Conservation (phyloP, 2,113 vertebrate genomes). For the Psettodes erumei region DNA sequence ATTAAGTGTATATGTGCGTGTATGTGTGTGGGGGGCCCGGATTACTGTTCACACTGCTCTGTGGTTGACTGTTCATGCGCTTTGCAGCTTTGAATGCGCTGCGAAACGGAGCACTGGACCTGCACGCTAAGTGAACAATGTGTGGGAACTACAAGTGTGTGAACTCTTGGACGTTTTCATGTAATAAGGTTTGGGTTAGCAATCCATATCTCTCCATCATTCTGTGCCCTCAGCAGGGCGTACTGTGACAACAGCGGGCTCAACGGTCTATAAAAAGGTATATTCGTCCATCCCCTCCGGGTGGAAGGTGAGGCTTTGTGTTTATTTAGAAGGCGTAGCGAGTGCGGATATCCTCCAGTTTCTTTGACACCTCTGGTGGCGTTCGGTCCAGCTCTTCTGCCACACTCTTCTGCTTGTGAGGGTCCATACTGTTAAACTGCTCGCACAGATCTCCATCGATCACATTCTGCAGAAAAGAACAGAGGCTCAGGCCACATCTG, state of each 20-base stretch:
- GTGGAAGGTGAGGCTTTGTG: not conserved
- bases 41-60: not conserved
- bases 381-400: constrained; percentile 96
- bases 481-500: not conserved
- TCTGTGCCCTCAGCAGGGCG: not conserved
- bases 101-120: no score
- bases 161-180: not conserved
- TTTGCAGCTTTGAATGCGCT: not conserved
- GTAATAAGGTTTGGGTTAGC: not conserved
- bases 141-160: not conserved
- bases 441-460: constrained; percentile 99
- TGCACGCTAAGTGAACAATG: not conserved
- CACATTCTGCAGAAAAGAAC: constrained; percentile 88
- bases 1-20: no score
- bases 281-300: not conserved
- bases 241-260: not conserved
- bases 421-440: constrained; percentile 99
- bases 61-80: not conserved
- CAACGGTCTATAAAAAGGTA: not conserved
- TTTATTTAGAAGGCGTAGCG: constrained; percentile 93
- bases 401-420: constrained; percentile 97
- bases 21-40: no score
- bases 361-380: constrained; percentile 97
- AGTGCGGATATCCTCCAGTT: constrained; percentile 97
- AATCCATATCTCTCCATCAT: not conserved